Evolutionary conservation across 2,113 vertebrate genomes (phyloP).

Genomic region (Aleadryas rufinucha): DNA sequence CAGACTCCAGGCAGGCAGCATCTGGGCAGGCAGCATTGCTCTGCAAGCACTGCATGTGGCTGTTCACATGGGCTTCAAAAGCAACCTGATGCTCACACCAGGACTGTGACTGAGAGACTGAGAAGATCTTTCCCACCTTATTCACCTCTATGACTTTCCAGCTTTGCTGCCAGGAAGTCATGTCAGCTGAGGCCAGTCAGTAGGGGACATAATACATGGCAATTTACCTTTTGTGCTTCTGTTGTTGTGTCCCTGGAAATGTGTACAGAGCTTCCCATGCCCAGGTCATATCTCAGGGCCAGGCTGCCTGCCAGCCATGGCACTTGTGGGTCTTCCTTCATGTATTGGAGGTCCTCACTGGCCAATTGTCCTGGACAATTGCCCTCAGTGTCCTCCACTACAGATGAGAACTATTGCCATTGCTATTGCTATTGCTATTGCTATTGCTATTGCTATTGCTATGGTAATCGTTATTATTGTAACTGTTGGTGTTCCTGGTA

Average conservation of each 20-base stretch:
- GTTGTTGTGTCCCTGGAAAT: rapidly evolving
- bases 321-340: neutral
- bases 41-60: rapidly evolving
- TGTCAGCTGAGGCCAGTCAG: neutral
- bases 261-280: rapidly evolving
- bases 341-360: rapidly evolving
- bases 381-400: neutral
- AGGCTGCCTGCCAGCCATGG: neutral
- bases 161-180: neutral
- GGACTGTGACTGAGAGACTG: neutral
- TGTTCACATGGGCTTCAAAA: neutral
- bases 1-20: neutral
- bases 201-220: neutral
- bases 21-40: neutral
- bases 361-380: neutral
- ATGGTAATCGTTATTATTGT: neutral
- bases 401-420: neutral
- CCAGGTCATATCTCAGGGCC: neutral
- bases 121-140: neutral
- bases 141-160: neutral
- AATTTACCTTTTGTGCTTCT: neutral
- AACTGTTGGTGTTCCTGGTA: neutral
- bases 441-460: neutral
- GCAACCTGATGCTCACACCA: neutral
- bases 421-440: no score